Percentiles rank a stretch among this genome's conserved stretches.
Conservation (phyloP, 2,113 vertebrate genomes). For the Parotia lawesii region DNA sequence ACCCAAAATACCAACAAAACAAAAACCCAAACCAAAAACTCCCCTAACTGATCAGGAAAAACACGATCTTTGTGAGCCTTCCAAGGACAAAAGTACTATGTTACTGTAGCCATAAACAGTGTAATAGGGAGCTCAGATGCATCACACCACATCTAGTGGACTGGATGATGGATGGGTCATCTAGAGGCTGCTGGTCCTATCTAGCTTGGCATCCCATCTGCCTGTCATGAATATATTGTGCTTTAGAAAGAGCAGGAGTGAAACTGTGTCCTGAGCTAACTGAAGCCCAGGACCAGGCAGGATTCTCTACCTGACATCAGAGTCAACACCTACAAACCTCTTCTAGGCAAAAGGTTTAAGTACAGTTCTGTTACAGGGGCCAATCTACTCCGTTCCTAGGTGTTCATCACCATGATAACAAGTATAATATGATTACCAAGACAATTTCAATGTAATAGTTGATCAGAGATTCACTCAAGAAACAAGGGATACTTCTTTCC, state of each 20-base stretch:
- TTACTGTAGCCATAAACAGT: background rate
- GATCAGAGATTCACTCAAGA: slow-evolving; percentile 1
- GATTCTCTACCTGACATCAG: background rate
- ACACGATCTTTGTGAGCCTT: background rate
- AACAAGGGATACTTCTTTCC: slow-evolving; percentile 9
- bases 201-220: background rate
- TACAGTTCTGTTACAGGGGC: background rate
- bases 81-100: background rate
- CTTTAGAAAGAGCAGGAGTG: background rate
- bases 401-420: background rate
- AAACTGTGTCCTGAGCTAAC: background rate
- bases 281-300: background rate
- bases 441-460: background rate
- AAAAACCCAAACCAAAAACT: background rate
- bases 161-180: background rate
- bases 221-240: background rate
- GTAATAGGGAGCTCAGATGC: background rate
- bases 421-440: background rate
- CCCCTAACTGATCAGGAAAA: background rate
- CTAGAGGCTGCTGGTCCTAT: background rate
- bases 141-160: too few species aligned
- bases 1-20: background rate
- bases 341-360: background rate
- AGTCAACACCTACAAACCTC: background rate
- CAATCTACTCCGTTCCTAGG: background rate